phyloP scores from a whole-genome alignment of 1,140 invertebrate genomes.

The Lamellibrachia luymesi region DNA sequence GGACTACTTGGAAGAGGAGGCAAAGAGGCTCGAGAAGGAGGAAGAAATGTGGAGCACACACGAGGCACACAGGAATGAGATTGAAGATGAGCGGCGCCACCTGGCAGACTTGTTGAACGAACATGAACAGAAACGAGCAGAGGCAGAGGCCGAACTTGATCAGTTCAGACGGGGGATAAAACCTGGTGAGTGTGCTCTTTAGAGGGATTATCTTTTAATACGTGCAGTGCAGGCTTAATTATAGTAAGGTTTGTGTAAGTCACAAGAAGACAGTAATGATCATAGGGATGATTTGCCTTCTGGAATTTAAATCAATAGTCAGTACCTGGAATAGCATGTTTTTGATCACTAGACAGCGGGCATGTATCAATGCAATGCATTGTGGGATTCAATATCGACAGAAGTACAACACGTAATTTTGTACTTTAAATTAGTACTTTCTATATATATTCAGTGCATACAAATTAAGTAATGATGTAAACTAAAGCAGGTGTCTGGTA shows the following conservation, averaged over 20 bases:
- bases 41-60: conserved; percentile 11
- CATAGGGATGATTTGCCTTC: not conserved
- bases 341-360: too few relatives aligned
- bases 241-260: not conserved
- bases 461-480: too few relatives aligned
- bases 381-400: too few relatives aligned
- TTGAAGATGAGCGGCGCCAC: conserved; percentile 22
- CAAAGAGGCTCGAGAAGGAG: conserved; percentile 14
- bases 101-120: conserved; percentile 26
- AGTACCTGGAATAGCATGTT: too few relatives aligned
- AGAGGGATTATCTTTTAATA: too few relatives aligned
- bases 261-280: not conserved
- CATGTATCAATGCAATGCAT: too few relatives aligned
- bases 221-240: too few relatives aligned
- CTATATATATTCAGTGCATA: too few relatives aligned
- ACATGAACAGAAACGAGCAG: conserved; percentile 24
- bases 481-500: too few relatives aligned
- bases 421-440: too few relatives aligned
- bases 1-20: not conserved
- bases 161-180: not conserved
- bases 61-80: conserved; percentile 12
- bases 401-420: too few relatives aligned
- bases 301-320: too few relatives aligned
- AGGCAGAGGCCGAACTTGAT: conserved; percentile 18
- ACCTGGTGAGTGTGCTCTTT: not conserved